Percentiles rank a stretch among this genome's conserved stretches.
phyloP scores from a whole-genome alignment of 1,140 invertebrate genomes.

The Leptopilina boulardi region DNA sequence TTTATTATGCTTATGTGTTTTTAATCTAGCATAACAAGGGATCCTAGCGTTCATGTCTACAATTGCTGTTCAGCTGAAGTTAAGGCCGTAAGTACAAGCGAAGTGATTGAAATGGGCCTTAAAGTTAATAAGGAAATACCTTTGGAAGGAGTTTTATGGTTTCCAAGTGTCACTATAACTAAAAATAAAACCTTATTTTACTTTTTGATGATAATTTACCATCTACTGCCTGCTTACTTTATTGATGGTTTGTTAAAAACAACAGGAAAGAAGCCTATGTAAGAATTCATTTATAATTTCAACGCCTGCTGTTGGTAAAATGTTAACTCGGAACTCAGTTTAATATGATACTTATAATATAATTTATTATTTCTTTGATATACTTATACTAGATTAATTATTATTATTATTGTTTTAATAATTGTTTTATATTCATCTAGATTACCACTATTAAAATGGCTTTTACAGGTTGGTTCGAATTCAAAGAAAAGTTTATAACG shows the following conservation, averaged over 20 bases:
- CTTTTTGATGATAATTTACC: constrained; percentile 78
- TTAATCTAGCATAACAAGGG: constrained; percentile 60
- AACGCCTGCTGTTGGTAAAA: too few species aligned
- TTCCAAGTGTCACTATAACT: constrained; percentile 77
- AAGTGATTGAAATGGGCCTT: constrained; percentile 78
- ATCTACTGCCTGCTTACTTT: constrained; percentile 83
- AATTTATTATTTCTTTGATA: too few species aligned
- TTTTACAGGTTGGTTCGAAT: constrained; percentile 84
- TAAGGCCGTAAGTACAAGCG: constrained; percentile 82
- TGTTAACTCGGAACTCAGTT: too few species aligned
- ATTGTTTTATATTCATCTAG: constrained; percentile 3
- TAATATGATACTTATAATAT: too few species aligned
- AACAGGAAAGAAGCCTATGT: constrained; percentile 84
- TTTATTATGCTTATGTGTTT: too few species aligned
- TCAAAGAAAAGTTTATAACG: constrained; percentile 87
- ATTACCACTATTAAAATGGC: neutral
- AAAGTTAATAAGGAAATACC: constrained; percentile 77
- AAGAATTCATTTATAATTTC: constrained; percentile 66
- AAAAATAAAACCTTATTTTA: constrained; percentile 75
- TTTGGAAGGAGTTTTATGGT: constrained; percentile 83
- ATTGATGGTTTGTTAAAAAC: constrained; percentile 80
- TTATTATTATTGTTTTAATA: too few species aligned
- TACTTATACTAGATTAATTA: too few species aligned
- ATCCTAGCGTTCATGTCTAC: constrained; percentile 78
- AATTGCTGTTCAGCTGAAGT: constrained; percentile 81